These are phyloP conservation scores for Trichonephila clavata DNA, from an alignment of 1,140 invertebrate species.

Conservation along the genomic window DNA sequence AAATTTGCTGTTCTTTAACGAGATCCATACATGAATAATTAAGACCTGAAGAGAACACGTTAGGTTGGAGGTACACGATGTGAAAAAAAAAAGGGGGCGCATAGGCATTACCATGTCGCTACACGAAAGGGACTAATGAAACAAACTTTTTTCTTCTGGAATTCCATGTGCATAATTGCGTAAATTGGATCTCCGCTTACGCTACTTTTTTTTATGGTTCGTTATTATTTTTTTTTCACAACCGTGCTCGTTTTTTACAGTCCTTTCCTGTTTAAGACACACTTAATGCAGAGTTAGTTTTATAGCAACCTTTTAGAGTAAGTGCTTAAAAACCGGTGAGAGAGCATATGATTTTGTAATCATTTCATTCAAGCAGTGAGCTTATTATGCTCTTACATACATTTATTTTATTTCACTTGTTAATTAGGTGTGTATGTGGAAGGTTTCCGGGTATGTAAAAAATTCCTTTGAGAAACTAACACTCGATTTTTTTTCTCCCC, in stretches of 20 bases:
- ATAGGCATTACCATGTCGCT: slow-evolving; percentile 39
- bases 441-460: neutral
- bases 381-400: neutral
- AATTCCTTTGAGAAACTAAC: no score
- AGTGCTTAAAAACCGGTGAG: neutral
- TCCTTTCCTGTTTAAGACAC: neutral
- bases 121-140: slow-evolving; percentile 47
- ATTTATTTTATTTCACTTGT: no score
- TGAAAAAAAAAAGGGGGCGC: neutral
- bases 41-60: slow-evolving; percentile 24
- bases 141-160: neutral
- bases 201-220: neutral
- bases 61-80: neutral
- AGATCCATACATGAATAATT: slow-evolving; percentile 63
- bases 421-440: neutral
- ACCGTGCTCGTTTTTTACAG: neutral
- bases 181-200: slow-evolving; percentile 42
- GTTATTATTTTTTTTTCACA: neutral
- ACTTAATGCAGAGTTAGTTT: slow-evolving; percentile 16
- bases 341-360: slow-evolving; percentile 3
- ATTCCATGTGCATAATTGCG: slow-evolving; percentile 53
- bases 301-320: neutral
- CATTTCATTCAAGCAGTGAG: neutral
- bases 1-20: slow-evolving; percentile 42
- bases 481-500: no score